Percentiles rank a stretch among this genome's conserved stretches.
phyloP scores from a whole-genome alignment of 2,113 vertebrate species.

The Elephantulus edwardii region DNA sequence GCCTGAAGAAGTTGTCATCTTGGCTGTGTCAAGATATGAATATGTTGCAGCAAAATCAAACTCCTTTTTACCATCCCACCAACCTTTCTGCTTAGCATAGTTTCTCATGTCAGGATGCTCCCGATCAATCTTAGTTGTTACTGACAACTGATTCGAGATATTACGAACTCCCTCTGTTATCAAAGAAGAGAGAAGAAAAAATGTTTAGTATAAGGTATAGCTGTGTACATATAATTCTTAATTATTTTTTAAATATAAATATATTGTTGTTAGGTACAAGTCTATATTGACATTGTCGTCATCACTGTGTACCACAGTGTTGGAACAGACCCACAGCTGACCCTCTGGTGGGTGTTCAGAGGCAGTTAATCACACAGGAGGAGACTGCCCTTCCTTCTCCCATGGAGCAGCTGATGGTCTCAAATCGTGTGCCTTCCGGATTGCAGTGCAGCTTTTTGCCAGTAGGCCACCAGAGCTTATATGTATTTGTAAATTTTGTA shows the following conservation, averaged over 20 bases:
- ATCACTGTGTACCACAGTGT: too few species aligned
- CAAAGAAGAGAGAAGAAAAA: constrained; percentile 62
- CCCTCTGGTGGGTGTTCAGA: too few species aligned
- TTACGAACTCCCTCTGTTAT: constrained; percentile 90
- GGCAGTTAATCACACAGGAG: too few species aligned
- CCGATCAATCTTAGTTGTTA: constrained; percentile 93
- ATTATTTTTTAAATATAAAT: constrained; percentile 26
- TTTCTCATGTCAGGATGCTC: constrained; percentile 90
- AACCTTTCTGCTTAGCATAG: constrained; percentile 89
- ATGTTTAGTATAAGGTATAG: constrained; percentile 36
- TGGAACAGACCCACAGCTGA: too few species aligned
- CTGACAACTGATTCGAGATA: constrained; percentile 95
- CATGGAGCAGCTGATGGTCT: too few species aligned
- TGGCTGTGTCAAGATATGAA: constrained; percentile 89
- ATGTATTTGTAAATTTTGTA: constrained; percentile 24
- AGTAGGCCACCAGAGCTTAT: too few species aligned
- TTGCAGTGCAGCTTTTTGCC: too few species aligned
- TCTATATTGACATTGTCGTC: too few species aligned
- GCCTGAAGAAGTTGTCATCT: constrained; percentile 88
- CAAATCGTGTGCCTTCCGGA: too few species aligned
- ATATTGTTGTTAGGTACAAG: too few species aligned
- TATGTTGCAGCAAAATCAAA: constrained; percentile 93
- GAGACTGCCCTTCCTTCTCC: too few species aligned
- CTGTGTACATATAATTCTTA: background rate
- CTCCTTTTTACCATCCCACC: constrained; percentile 93